Conservation (phyloP, 2,888 invertebrate genomes). For the Herminia tarsipennalis region DNA sequence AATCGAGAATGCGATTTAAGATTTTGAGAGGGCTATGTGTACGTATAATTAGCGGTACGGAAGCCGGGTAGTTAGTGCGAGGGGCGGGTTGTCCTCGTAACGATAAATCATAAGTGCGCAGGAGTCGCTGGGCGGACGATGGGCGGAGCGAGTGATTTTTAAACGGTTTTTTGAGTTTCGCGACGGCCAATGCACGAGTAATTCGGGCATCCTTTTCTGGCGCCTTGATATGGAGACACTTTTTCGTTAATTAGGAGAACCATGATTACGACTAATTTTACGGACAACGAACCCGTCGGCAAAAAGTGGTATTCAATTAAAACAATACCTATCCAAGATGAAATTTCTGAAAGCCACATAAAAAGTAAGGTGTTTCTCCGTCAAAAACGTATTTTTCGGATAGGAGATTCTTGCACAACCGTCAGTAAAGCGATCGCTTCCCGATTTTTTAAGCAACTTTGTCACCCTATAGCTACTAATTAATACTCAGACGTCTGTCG, state of each 20-base stretch:
- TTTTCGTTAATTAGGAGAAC: conserved; percentile 82
- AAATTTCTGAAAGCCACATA: conserved; percentile 26
- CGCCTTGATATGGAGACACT: conserved; percentile 74
- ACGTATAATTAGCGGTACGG: conserved; percentile 79
- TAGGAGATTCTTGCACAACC: conserved; percentile 33
- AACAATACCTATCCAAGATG: conserved; percentile 42
- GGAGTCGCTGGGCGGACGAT: conserved; percentile 77
- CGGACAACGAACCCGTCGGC: conserved; percentile 59
- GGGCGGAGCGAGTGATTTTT: conserved; percentile 83
- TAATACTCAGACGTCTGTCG: conserved; percentile 66
- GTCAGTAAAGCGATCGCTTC: conserved; percentile 38
- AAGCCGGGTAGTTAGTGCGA: conserved; percentile 78
- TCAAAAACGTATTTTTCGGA: conserved; percentile 28
- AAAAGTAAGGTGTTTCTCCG: conserved; percentile 28
- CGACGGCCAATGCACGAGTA: conserved; percentile 77
- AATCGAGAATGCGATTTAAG: conserved; percentile 69
- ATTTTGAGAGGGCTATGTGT: conserved; percentile 71
- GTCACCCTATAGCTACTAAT: conserved; percentile 80
- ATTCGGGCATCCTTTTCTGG: conserved; percentile 80
- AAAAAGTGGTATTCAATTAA: conserved; percentile 46
- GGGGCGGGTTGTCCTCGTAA: conserved; percentile 81
- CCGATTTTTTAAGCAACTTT: conserved; percentile 52
- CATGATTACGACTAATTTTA: conserved; percentile 75
- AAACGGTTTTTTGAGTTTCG: conserved; percentile 83
- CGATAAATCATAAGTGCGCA: conserved; percentile 84